Base-by-base conservation (phyloP, 2,888 invertebrate species). In the Melanostoma mellinum region DNA sequence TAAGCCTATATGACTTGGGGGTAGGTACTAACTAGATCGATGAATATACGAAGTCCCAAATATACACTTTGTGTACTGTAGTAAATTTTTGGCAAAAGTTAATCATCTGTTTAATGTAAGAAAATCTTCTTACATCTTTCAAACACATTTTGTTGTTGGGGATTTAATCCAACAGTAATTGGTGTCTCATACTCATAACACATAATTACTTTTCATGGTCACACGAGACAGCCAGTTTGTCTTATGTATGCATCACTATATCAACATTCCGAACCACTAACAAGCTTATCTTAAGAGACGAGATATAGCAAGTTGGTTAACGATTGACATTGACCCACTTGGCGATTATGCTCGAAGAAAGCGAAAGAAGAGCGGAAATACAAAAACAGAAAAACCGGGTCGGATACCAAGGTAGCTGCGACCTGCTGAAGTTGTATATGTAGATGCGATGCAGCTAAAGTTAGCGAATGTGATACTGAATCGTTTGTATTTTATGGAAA, bases 291-390 rank as follows among this genome's bases (percentile, higher is more conserved):
- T 50, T 10, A 32, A 46, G 56, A 50, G 50, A 50, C 48, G 38
- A 63, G 30, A 36, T 33, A 50, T 36, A 44, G 33, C 5, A 53
- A 56, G 63, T 74, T 74, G 9, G 38, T 63, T 58, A 69, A 74
- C 42, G 48, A 30, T 53, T 80, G 75, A 53, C 80, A 69, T 71
- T 80, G 80, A 65, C 80, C 80, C 52, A 75, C 52, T 75, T 71
- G 55, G 33, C 9, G 33, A 75, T 80, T 48, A 63, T 50, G 53
- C 33, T 61, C 9, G 30, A 50, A 48, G 56, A 44, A 33, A 52
- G 44, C 10, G 35, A 40, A 61, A 48, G 30, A 67, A 55, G 6
- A 52, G 10, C 35, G 53, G 10, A 61, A 61, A 53, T 30, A 40
- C 30, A 53, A 53, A 44, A 36, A 36, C 4, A 30, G 36, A n/a